A percentile compares a stretch with the other conserved stretches of the same genome.
phyloP scores from a whole-genome alignment of 2,797 vertebrate species.

The Phataginus tricuspis region DNA sequence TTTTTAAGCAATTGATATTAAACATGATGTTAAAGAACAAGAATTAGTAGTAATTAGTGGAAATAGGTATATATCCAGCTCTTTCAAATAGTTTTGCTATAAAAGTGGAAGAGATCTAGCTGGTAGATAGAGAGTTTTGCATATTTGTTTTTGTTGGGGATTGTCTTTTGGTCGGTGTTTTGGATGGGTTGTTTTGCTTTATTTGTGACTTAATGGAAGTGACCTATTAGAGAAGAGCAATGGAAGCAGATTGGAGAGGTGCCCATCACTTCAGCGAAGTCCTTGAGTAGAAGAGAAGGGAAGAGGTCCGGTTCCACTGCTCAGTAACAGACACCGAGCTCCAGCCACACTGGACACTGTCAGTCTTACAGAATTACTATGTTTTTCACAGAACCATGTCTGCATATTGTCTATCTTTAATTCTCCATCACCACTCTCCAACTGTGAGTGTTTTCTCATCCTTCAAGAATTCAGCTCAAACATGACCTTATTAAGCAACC shows the following conservation, averaged over 20 bases:
- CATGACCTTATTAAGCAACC: background rate
- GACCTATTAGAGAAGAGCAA: background rate
- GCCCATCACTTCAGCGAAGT: background rate
- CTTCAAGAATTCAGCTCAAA: constrained; percentile 18
- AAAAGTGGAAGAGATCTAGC: background rate
- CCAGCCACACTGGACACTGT: background rate
- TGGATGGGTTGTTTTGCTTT: background rate
- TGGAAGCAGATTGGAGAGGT: background rate
- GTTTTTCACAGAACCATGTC: background rate
- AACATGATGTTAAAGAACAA: background rate
- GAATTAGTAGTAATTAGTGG: background rate
- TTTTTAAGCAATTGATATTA: background rate
- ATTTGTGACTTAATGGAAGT: background rate
- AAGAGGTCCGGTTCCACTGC: background rate
- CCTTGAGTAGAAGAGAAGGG: background rate
- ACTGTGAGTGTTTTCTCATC: background rate
- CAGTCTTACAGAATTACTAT: background rate
- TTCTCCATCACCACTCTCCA: background rate
- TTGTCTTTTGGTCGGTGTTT: background rate
- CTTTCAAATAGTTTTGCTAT: background rate
- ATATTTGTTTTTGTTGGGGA: background rate
- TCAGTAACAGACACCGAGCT: background rate
- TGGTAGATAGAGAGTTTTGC: background rate
- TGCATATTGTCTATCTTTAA: background rate
- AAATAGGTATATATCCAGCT: background rate